Percentiles rank a stretch among this genome's conserved stretches.
These are phyloP conservation scores for Nesometra sesokonis DNA, from an alignment of 35 echinoderm and acorn worm species.

Conservation along the genomic window DNA sequence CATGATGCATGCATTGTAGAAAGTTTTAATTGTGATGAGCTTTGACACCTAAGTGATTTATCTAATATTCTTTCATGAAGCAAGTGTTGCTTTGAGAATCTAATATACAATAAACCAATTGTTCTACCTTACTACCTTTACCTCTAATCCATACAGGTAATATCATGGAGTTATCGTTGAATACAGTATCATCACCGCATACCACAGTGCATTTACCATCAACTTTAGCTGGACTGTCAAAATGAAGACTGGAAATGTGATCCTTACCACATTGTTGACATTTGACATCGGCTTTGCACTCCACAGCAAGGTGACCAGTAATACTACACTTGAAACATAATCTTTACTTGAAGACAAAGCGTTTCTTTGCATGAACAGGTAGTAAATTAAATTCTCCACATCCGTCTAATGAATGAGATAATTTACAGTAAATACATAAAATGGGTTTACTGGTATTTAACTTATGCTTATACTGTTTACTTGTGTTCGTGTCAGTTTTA, in stretches of 20 bases:
- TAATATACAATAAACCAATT: constrained; percentile 15
- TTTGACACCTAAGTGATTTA: background rate
- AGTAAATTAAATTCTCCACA: background rate
- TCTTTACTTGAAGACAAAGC: background rate
- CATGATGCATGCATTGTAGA: constrained; percentile 9
- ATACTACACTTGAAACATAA: background rate
- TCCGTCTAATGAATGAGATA: background rate
- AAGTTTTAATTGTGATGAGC: constrained; percentile 1
- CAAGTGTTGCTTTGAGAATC: constrained; percentile 13
- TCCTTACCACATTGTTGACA: constrained; percentile 2
- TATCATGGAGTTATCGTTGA: constrained; percentile 16
- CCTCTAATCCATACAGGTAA: constrained; percentile 16
- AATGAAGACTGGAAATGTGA: constrained; percentile 13
- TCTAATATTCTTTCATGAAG: background rate
- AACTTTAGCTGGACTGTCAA: no score
- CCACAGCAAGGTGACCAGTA: background rate
- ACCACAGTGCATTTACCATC: no score
- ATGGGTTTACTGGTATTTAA: no score
- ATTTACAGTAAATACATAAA: background rate
- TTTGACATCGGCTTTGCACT: background rate
- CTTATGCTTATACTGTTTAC: no score
- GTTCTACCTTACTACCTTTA: background rate
- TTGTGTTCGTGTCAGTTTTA: background rate
- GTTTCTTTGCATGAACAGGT: background rate
- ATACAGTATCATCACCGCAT: no score